phyloP scores from a whole-genome alignment of 2,888 invertebrate species.

The Carabus problematicus region DNA sequence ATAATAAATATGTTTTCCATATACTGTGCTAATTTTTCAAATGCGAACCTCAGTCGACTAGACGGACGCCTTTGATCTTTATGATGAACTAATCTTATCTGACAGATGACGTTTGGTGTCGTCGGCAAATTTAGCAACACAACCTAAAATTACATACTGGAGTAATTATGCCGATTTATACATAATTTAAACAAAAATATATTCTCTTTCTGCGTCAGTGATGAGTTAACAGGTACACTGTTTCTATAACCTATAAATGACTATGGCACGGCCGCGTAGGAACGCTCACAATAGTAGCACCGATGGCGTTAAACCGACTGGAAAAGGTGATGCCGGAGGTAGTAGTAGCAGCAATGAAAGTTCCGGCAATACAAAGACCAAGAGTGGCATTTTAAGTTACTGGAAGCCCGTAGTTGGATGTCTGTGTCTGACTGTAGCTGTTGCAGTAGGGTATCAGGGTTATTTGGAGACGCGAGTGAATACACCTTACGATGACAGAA shows the following conservation, averaged over 20 bases:
- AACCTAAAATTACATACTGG: conserved; percentile 13
- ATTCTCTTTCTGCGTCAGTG: conserved; percentile 10
- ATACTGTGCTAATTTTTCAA: too few species aligned
- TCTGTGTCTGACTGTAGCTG: conserved; percentile 72
- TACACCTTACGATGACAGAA: conserved; percentile 81
- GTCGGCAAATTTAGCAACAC: conserved; percentile 8
- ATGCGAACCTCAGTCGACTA: too few species aligned
- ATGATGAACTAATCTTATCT: background rate
- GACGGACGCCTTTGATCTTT: too few species aligned
- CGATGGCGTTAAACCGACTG: conserved; percentile 46
- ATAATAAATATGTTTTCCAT: too few species aligned
- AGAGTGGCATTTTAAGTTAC: conserved; percentile 51
- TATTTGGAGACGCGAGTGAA: conserved; percentile 89
- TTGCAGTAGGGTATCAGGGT: conserved; percentile 79
- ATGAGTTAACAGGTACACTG: conserved; percentile 1
- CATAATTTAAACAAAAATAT: conserved; percentile 29
- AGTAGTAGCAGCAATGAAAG: conserved; percentile 60
- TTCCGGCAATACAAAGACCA: conserved; percentile 49
- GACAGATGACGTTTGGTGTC: conserved; percentile 12
- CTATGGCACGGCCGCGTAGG: conserved; percentile 44
- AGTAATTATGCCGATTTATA: conserved; percentile 35
- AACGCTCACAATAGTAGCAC: conserved; percentile 44
- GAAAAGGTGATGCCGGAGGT: conserved; percentile 41
- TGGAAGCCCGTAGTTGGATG: conserved; percentile 71
- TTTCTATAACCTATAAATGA: conserved; percentile 1